phyloP scores from a whole-genome alignment of 2,113 vertebrate genomes.

The Cairina moschata region DNA sequence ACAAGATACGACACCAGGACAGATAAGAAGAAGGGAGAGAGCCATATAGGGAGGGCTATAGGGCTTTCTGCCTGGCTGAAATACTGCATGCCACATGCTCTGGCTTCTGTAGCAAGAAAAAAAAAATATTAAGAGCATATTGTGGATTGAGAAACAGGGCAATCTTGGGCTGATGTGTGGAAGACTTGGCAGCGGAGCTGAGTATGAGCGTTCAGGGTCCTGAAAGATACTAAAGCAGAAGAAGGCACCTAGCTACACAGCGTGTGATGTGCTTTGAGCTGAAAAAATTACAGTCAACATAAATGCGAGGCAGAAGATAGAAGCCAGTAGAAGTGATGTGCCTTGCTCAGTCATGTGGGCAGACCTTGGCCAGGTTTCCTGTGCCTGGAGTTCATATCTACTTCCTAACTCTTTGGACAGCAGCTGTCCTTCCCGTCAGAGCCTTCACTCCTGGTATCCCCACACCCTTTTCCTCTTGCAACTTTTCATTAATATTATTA shows the following conservation, averaged over 20 bases:
- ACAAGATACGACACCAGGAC: not conserved
- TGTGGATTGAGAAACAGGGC: not conserved
- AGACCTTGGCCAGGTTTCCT: not conserved
- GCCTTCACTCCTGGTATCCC: accelerated
- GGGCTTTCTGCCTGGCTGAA: not conserved
- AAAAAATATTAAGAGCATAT: not conserved
- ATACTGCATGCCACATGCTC: not conserved
- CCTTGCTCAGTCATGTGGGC: not conserved
- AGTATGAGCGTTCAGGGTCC: not conserved
- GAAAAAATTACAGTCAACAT: not conserved
- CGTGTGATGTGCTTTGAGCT: accelerated
- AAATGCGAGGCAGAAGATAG: not conserved
- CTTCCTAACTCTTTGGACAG: not conserved
- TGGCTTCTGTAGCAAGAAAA: not conserved
- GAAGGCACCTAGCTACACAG: not conserved
- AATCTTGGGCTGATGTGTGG: not conserved
- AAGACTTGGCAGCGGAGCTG: not conserved
- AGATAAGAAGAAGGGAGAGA: not conserved
- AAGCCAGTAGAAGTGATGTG: not conserved
- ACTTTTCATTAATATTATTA: not conserved
- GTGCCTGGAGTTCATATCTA: not conserved
- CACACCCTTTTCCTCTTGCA: not conserved
- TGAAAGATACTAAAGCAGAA: not conserved
- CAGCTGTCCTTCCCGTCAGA: not conserved
- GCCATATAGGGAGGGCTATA: not conserved